Percentiles rank a stretch among this genome's conserved stretches.
Evolutionary conservation across 2,113 vertebrate genomes (phyloP).

Genomic region (Xyrauchen texanus): DNA sequence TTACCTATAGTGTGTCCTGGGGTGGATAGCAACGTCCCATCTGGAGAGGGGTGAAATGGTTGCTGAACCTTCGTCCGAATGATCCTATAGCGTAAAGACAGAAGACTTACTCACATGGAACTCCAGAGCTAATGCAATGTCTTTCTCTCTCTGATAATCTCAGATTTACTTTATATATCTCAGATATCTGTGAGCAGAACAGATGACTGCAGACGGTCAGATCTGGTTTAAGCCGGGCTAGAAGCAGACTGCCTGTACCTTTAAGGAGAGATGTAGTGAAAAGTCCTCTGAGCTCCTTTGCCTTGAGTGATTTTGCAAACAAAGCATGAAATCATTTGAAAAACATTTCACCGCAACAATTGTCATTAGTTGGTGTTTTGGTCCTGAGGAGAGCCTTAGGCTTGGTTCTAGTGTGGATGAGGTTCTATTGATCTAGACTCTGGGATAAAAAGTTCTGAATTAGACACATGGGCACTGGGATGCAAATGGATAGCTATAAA

Average conservation of each 20-base stretch:
- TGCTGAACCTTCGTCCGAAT: slow-evolving; percentile 99
- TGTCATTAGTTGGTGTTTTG: slow-evolving; percentile 64
- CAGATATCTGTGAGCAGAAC: neutral
- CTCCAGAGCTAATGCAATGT: neutral
- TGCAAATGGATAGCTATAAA: slow-evolving; percentile 99
- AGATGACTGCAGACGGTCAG: neutral
- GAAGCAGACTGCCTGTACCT: slow-evolving; percentile 46
- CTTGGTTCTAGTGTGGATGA: slow-evolving; percentile 76
- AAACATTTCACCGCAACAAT: slow-evolving; percentile 85
- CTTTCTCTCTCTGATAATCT: slow-evolving; percentile 19
- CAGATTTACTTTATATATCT: slow-evolving; percentile 27
- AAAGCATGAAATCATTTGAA: slow-evolving; percentile 88
- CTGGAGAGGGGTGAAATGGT: slow-evolving; percentile 96
- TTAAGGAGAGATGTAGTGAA: slow-evolving; percentile 47
- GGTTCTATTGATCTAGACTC: slow-evolving; percentile 91
- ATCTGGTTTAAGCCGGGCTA: neutral
- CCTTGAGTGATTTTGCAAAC: slow-evolving; percentile 79
- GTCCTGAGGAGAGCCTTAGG: slow-evolving; percentile 69
- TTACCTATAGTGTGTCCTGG: slow-evolving; percentile 97
- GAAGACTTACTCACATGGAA: neutral
- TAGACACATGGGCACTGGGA: slow-evolving; percentile 90
- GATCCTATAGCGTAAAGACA: slow-evolving; percentile 82
- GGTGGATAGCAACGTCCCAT: slow-evolving; percentile 89
- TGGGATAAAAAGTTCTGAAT: slow-evolving; percentile 90
- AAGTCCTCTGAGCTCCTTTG: slow-evolving; percentile 75